Evolutionary conservation across 2,113 vertebrate genomes (phyloP), one percentile per base, ranked within the genome.

Genomic region (Quiscalus mexicanus): DNA sequence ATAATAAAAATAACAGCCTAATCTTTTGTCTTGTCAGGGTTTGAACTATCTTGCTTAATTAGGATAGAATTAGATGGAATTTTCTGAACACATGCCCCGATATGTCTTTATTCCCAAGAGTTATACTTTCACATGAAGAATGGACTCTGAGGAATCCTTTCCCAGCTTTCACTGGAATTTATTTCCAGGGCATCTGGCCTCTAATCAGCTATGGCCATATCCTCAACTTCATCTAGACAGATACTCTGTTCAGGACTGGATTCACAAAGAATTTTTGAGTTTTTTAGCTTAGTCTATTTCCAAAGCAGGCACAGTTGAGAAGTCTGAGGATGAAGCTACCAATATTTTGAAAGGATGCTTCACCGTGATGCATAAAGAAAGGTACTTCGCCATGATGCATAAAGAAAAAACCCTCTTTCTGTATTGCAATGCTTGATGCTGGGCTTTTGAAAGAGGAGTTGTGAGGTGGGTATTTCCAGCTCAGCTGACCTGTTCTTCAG

Each of bases 401-500:
- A 63, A 71, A 62, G 24, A 47, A 60, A 45, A 7, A 74, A 84
- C 59, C 4, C 6, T 0, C 0, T 33, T 69, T 44, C 12, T 58
- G 15, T 70, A 25, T 35, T 75, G 70, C 53, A 59, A 0, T 62
- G 44, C 18, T 50, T 78, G 56, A 64, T 89, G 33, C 21, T 81
- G 60, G 16, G 17, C 62, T 64, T 91, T 33, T 50, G 30, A 39
- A 65, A 53, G 42, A 62, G 15, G 10, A 49, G 31, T 28, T 19
- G 27, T 39, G 24, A 44, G 24, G 10, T 21, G 21, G 17, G 2
- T 74, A 6, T 70, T 81, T 69, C 35, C 45, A 90, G 59, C 18
- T 28, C 73, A 67, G 45, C 5, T 0, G 0, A 37, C 10, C 11
- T 0, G 0, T n/a, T 77, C 41, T 33, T 77, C 12, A 12, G 35